Base-by-base conservation (phyloP, 2,113 vertebrate genomes). In the Rutilus rutilus region DNA sequence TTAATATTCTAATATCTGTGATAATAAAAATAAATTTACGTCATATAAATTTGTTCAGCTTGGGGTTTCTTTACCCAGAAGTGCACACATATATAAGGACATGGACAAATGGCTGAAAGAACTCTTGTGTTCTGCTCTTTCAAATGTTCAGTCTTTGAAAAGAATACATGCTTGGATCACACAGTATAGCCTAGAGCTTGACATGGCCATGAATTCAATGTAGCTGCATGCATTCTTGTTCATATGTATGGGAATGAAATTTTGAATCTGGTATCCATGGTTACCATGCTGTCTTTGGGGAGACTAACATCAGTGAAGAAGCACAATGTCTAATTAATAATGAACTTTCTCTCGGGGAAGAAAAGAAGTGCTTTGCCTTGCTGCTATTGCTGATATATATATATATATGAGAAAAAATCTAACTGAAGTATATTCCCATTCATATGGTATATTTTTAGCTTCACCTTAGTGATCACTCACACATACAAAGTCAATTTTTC, bases 261-360 rank as follows among this genome's bases (percentile, higher is more conserved):
- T 17, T 64, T 19, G 39, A 80, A 15, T 80, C 54, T 80, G 59
- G 78, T 80, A 39, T 62, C 78, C 30, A 80, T 80, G 78, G 78
- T 80, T 80, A 80, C 78, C n/a, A 42, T 27, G 36, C 78, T 25
- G 76, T 59, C 76, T 59, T 79, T 64, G 19, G 52, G 21, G 78
- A 15, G 78, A 60, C 23, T 27, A 45, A 45, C 36, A 79, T 79
- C 33, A 39, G 3, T 19, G 57, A 80, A 80, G 57, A 80, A 80
- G 57, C 54, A 64, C 78, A 80, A 64, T 62, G n/a, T 80, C n/a
- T 80, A 64, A 80, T 45, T 80, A 36, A 79, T 62, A 17, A 62
- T 60, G 12, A 79, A 79, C 14, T 25, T 30, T 27, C 42, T 80
- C 36, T 39, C 36, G 30, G 76, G 52, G 1, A 69, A 69, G 6